Conservation (phyloP, 35 echinoderm and acorn worm species). For the Acanthaster planci region DNA sequence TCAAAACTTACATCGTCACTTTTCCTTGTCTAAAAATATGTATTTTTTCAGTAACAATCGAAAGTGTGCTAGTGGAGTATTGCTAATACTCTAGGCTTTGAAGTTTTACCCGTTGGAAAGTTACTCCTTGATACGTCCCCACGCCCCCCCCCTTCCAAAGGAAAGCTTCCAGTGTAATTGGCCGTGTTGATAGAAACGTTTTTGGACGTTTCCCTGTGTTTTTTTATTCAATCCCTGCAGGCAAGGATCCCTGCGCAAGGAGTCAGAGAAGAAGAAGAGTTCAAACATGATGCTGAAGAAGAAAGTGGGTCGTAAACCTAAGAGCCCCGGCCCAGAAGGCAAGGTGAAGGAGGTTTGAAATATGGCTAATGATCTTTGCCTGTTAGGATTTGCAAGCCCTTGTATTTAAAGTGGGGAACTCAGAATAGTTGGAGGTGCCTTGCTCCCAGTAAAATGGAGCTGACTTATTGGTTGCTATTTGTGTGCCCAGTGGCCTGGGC, state of each 20-base stretch:
- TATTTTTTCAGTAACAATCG: no score
- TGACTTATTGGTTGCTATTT: no score
- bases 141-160: not conserved
- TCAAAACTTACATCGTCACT: no score
- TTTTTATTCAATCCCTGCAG: not conserved
- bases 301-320: conserved; percentile 37
- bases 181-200: not conserved
- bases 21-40: no score
- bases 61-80: no score
- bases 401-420: no score
- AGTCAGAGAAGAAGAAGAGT: conserved; percentile 27
- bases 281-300: conserved; percentile 27
- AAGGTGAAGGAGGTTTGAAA: not conserved
- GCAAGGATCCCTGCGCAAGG: conserved; percentile 34
- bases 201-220: not conserved
- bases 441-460: no score
- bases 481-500: no score
- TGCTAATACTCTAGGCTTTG: no score
- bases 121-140: not conserved
- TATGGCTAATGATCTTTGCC: not conserved
- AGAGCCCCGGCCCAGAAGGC: conserved; percentile 10
- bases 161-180: not conserved
- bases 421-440: no score
- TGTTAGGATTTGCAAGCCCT: no score
- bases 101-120: no score